Base-by-base conservation (phyloP, 2,888 invertebrate genomes). In the Azorinus chamasolen region DNA sequence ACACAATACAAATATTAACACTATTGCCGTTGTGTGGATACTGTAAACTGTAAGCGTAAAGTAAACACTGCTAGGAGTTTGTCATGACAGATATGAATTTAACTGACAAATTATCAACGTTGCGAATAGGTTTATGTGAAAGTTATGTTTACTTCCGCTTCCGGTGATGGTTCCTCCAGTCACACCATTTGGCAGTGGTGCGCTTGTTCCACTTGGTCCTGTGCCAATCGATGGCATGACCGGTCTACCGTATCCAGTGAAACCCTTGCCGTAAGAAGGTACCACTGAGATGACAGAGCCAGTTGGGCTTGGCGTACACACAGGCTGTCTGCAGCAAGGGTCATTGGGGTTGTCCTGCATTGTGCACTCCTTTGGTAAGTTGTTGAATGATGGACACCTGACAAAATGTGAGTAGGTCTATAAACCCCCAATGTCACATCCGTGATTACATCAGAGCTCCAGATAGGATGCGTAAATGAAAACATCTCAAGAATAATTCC, bases 231-330 rank as follows among this genome's bases (percentile, higher is more conserved):
- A 62, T 65, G 75, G 79, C 83, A 79, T 83, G 10, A 72, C 63
- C 57, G 83, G 79, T 18, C 65, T 79, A 20, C 80, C 80, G 39
- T 73, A 80, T 66, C 81, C 51, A 12, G 85, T 83, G 55, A 84
- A 83, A n/a, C 85, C 87, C 41, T 83, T 84, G 18, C 87, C 87
- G 57, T 85, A 87, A 18, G 80, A 76, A 3, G 87, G 87, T 1
- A 87, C 72, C 6, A 85, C 78, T 18, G 66, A 71, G 16, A 64
- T 50, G 16, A 71, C 53, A 14, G 77, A 71, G 37, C 78, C 83
- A 24, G 39, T 57, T 24, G 59, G 62, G 0, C 70, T 69, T 10
- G 71, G 68, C 3, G 48, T 70, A 51, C 87, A 87, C 14, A 63
- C 63, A 50, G 87, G 86, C 27, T 75, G 70, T 58, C 76, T 37